Evolutionary conservation across 1,140 invertebrate genomes (phyloP), one percentile per base, ranked within the genome.

Genomic region (Scaptodrosophila lebanonensis): DNA sequence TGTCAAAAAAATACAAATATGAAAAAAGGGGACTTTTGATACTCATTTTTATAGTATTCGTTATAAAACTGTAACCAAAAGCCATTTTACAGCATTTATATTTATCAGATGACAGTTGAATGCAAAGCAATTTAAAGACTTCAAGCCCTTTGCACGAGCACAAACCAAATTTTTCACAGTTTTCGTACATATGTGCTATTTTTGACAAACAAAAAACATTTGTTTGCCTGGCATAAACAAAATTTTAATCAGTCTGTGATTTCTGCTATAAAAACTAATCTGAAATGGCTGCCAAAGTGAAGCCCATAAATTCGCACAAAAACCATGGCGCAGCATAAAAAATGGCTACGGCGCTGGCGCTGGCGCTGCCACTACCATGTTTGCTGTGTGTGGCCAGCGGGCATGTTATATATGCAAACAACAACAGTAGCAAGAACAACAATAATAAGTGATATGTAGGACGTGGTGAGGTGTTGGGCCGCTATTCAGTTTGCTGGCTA

Each of bases 171-270:
- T n/a, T n/a, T n/a, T n/a, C n/a, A n/a, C n/a, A n/a, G n/a, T n/a
- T n/a, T n/a, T n/a, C n/a, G n/a, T n/a, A n/a, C n/a, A n/a, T n/a
- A n/a, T n/a, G n/a, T n/a, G n/a, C n/a, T n/a, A n/a, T n/a, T n/a
- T n/a, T n/a, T n/a, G n/a, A n/a, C n/a, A n/a, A n/a, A n/a, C n/a
- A n/a, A n/a, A n/a, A n/a, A n/a, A n/a, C n/a, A n/a, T n/a, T n/a
- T n/a, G n/a, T n/a, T n/a, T n/a, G n/a, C n/a, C n/a, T n/a, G 57
- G 40, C 40, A 43, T 38, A 35, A 29, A 29, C 51, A 50, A 39
- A 36, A 57, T 63, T 77, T 72, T 79, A 73, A 77, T 77, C 64
- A 72, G 73, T 72, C 68, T 77, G 33, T 57, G 67, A 70, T 70
- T 65, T 44, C 38, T 49, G 50, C 50, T 35, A 66, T 66, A 60